Conservation (phyloP, 1,140 invertebrate species). For the Brachionus angularis region DNA sequence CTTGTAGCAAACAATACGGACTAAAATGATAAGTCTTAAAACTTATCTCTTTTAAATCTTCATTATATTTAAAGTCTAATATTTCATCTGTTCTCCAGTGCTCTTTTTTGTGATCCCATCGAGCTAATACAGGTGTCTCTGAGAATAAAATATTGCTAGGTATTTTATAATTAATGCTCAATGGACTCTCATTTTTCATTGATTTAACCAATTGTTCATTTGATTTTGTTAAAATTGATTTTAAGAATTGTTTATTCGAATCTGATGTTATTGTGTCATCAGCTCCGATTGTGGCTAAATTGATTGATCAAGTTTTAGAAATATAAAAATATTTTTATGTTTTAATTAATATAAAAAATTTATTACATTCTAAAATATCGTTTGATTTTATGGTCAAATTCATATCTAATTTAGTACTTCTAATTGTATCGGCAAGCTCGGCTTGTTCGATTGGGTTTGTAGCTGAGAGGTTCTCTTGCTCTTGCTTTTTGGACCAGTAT, state of each 20-base stretch:
- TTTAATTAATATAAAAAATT: neutral
- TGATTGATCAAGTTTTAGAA: too few relatives aligned
- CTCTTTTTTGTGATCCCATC: constrained; percentile 52
- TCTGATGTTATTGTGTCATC: constrained; percentile 28
- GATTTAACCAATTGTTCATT: constrained; percentile 33
- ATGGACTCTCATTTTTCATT: constrained; percentile 16
- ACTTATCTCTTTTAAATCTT: constrained; percentile 49
- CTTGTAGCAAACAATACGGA: constrained; percentile 53
- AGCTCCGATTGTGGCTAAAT: neutral
- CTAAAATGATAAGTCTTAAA: constrained; percentile 56
- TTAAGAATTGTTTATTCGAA: constrained; percentile 21
- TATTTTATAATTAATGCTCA: constrained; percentile 50
- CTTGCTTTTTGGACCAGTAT: constrained; percentile 28
- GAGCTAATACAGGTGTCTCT: constrained; percentile 53
- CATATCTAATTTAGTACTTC: constrained; percentile 13
- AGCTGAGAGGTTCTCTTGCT: constrained; percentile 11
- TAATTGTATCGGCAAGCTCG: constrained; percentile 18
- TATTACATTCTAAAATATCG: constrained; percentile 23
- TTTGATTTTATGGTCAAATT: constrained; percentile 30
- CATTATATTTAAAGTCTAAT: constrained; percentile 49
- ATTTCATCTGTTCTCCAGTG: constrained; percentile 55
- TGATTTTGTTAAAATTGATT: constrained; percentile 15
- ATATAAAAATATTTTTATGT: neutral
- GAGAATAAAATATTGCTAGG: constrained; percentile 51
- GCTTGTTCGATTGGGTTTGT: constrained; percentile 14